Evolutionary conservation across 1,140 invertebrate species (phyloP).

Genomic region (Saccostrea echinata): DNA sequence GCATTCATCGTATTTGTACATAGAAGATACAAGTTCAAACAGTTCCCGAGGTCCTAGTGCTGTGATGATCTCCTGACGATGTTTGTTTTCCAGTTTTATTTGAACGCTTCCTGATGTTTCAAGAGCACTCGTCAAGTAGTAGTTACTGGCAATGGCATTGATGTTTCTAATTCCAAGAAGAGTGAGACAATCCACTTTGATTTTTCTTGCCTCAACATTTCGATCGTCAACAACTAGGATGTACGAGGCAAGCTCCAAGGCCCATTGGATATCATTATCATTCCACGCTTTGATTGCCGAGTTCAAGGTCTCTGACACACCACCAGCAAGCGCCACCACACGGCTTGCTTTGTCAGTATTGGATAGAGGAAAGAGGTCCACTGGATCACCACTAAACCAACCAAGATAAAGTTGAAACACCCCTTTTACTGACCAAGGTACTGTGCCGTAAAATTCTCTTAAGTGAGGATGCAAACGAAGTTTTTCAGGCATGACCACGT

Average conservation of each 20-base stretch:
- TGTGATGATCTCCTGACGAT: conserved; percentile 43
- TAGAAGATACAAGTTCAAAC: conserved; percentile 53
- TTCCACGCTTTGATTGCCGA: conserved; percentile 58
- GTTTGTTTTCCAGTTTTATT: background rate
- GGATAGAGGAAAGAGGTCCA: conserved; percentile 63
- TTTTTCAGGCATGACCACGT: conserved; percentile 57
- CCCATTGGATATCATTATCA: conserved; percentile 65
- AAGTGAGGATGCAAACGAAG: conserved; percentile 57
- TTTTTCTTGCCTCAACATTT: conserved; percentile 55
- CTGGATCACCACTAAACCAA: conserved; percentile 67
- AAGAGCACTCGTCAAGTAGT: conserved; percentile 59
- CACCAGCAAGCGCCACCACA: conserved; percentile 58
- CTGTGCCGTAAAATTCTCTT: conserved; percentile 64
- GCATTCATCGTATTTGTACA: conserved; percentile 57
- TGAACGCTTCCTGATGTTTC: conserved; percentile 50
- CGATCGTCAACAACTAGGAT: conserved; percentile 50
- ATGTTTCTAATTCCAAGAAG: conserved; percentile 53
- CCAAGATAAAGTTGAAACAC: conserved; percentile 66
- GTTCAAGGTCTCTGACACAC: conserved; percentile 39
- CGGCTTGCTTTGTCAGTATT: conserved; percentile 55
- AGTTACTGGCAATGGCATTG: conserved; percentile 63
- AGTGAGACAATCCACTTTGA: conserved; percentile 55
- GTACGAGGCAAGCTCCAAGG: conserved; percentile 59
- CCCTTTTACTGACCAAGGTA: conserved; percentile 66
- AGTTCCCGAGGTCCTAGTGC: conserved; percentile 45